Evolutionary conservation across 2,888 invertebrate species (phyloP), one percentile per base, ranked within the genome.

Genomic region (Ectemnius cavifrons): DNA sequence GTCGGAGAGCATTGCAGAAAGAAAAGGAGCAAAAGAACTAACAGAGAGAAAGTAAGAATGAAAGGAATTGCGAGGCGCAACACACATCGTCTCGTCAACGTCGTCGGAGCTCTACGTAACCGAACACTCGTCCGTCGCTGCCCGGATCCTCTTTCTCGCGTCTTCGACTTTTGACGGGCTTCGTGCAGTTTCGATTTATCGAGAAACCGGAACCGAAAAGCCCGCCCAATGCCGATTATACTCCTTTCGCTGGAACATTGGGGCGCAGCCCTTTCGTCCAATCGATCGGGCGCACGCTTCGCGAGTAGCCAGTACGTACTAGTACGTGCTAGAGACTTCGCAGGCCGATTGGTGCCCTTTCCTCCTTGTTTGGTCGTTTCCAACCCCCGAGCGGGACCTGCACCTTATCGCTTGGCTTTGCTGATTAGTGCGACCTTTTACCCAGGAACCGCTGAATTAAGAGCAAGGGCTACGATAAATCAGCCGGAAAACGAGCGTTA

Each of bases 171-270:
- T 83, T 84, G 77, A 82, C 78, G 81, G 84, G 86, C 84, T 86
- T 86, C 86, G 80, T 28, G 18, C 83, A 81, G 88, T 90, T 91
- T 90, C 90, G 90, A 90, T 90, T 90, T 90, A 90, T 90, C 88
- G 90, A 88, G 90, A 89, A 90, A 91, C 88, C 89, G 88, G 87
- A 90, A 89, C 88, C 89, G 86, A 86, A 84, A 86, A 84, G 80
- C 85, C 83, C 75, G 77, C 72, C 75, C 78, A 71, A 73, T 79
- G 80, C 75, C 77, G 79, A 75, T 79, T 77, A 77, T 73, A 37
- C 37, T 79, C 72, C 79, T 67, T 71, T 77, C 79, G 67, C 66
- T 37, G 46, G 64, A 28, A 47, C 23, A 45, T 14, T 16, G 45
- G n/a, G 59, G 67, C 67, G 58, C 62, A 59, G 45, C 66, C 63